Evolutionary conservation across 2,797 vertebrate genomes (phyloP).

Genomic region (Poeciliopsis gracilis): DNA sequence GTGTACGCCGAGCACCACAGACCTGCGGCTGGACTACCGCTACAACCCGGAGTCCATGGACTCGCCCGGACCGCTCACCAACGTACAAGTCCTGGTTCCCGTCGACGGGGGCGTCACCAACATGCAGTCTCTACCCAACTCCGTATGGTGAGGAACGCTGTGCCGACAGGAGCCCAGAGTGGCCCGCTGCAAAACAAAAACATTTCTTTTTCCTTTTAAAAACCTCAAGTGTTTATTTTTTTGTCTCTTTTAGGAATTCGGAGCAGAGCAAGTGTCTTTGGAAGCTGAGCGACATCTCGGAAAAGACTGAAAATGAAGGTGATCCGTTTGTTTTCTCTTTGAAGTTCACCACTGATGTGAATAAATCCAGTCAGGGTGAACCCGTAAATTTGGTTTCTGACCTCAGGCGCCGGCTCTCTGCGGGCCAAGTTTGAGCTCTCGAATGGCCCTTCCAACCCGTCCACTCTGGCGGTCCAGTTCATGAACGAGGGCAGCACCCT

Average conservation of each 20-base stretch:
- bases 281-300: slow-evolving; percentile 94
- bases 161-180: not conserved
- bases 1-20: slow-evolving; percentile 87
- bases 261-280: slow-evolving; percentile 96
- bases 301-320: slow-evolving; percentile 97
- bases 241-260: slow-evolving; percentile 84
- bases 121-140: slow-evolving; percentile 93
- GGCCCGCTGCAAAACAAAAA: not conserved
- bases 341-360: not conserved
- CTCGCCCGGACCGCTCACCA: slow-evolving; percentile 84
- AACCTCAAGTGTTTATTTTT: not conserved
- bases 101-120: slow-evolving; percentile 91
- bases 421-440: slow-evolving; percentile 97
- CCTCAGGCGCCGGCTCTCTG: slow-evolving; percentile 90
- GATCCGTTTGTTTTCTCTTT: slow-evolving; percentile 20
- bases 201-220: not conserved
- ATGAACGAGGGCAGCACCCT: slow-evolving; percentile 92
- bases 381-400: slow-evolving; percentile 25
- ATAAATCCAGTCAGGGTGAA: too few species aligned
- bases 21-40: slow-evolving; percentile 94
- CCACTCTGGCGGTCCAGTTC: slow-evolving; percentile 94
- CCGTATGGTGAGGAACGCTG: slow-evolving; percentile 86
- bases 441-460: slow-evolving; percentile 89
- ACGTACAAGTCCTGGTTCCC: slow-evolving; percentile 91
- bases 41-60: slow-evolving; percentile 97